Evolutionary conservation across 2,888 invertebrate genomes (phyloP).

Genomic region (Serripes groenlandicus): DNA sequence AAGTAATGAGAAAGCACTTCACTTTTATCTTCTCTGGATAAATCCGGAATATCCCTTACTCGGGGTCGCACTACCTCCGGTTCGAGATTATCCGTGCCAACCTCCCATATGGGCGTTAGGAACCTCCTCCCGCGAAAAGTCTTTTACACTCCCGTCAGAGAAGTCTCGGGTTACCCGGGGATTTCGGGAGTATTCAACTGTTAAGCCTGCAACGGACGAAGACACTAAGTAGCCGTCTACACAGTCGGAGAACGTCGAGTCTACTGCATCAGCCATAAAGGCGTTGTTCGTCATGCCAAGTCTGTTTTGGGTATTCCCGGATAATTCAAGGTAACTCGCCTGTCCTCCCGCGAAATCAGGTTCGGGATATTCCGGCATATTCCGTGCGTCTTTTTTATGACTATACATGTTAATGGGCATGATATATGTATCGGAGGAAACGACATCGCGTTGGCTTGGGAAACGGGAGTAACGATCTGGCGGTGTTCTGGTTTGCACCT

Average conservation of each 20-base stretch:
- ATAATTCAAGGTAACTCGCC: background rate
- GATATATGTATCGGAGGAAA: background rate
- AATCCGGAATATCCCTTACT: too few species aligned
- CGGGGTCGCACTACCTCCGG: too few species aligned
- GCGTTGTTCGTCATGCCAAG: background rate
- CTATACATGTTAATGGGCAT: background rate
- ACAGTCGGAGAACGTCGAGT: slow-evolving; percentile 1
- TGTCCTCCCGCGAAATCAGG: background rate
- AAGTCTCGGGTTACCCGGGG: slow-evolving; percentile 1
- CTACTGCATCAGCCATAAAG: background rate
- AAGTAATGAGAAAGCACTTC: too few species aligned
- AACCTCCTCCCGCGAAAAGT: background rate
- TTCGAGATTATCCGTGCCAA: background rate
- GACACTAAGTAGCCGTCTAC: slow-evolving; percentile 11
- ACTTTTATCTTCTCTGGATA: too few species aligned
- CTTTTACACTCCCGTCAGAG: background rate
- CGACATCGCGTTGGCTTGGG: background rate
- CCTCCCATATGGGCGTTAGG: slow-evolving; percentile 6
- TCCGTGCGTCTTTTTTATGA: background rate
- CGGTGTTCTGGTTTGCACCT: background rate
- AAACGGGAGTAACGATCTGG: background rate
- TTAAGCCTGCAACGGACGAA: background rate
- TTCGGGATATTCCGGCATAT: background rate
- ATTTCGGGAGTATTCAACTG: background rate
- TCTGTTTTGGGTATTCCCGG: background rate